Conservation (phyloP, 2,888 invertebrate species). For the Digitonthophagus gazella region DNA sequence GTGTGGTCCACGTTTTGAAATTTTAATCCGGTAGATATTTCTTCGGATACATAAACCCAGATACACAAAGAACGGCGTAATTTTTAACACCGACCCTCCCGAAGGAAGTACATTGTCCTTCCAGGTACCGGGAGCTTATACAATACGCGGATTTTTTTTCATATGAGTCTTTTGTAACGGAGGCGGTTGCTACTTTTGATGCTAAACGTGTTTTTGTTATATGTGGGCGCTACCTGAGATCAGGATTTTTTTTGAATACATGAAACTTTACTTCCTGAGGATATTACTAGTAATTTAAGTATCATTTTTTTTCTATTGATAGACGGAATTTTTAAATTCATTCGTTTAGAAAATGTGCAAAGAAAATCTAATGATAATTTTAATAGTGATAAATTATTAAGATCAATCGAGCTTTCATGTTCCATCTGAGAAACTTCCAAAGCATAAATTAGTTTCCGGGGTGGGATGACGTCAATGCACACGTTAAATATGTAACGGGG, state of each 20-base stretch:
- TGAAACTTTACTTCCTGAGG: too few relatives aligned
- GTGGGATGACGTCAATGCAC: conserved; percentile 21
- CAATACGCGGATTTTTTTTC: background rate
- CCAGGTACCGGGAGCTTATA: background rate
- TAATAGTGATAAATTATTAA: too few relatives aligned
- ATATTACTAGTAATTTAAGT: too few relatives aligned
- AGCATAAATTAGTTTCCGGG: conserved; percentile 7
- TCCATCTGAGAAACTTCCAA: background rate
- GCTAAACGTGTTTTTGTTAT: background rate
- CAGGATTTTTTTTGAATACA: background rate
- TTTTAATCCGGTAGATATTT: background rate
- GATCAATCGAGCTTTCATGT: too few relatives aligned
- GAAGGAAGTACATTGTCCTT: background rate
- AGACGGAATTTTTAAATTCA: too few relatives aligned
- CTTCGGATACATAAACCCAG: background rate
- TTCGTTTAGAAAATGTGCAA: too few relatives aligned
- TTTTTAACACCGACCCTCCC: background rate
- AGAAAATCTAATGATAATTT: too few relatives aligned
- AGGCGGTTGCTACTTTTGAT: background rate
- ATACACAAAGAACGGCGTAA: background rate
- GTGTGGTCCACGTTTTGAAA: background rate
- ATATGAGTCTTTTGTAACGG: background rate
- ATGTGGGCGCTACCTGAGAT: background rate
- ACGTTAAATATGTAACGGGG: conserved; percentile 30
- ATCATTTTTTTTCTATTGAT: too few relatives aligned